Base-by-base conservation (phyloP, 2,797 vertebrate species). In the Meda fulgida region DNA sequence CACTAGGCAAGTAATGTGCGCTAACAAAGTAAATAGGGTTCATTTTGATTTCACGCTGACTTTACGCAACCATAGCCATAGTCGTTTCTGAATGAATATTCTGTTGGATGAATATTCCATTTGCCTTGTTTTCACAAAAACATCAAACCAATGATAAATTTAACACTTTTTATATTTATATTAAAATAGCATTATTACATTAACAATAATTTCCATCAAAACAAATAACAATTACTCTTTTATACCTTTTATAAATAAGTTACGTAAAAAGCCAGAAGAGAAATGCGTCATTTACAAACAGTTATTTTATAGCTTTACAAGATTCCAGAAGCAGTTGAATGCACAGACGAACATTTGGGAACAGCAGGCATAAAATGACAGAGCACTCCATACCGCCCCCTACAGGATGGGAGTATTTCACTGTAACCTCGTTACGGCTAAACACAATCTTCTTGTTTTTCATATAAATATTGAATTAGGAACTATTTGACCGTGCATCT, bases 171-270 rank as follows among this genome's bases (percentile, higher is more conserved):
- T 91, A 89, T 92, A 92, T 94, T 94, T 94, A 93, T 94, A 94
- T 91, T 93, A 94, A 95, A 95, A 95, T 93, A 95, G 93, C 93
- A 94, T 94, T 93, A 92, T 92, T 87, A 94, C 93, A 93, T 90
- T 92, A 93, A 94, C 92, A 94, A 92, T 92, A 92, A 92, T 93
- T 93, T 93, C 88, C 90, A 90, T 93, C 88, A 90, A 89, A 88
- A 93, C 88, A 90, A 91, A 91, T 91, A 92, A 91, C 91, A 94
- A 93, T 95, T 95, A 94, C 92, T 93, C 89, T 93, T 92, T 84
- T 91, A 91, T 90, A 91, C 91, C 82, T 85, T 81, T 92, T 89
- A 93, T 91, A 92, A 96, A 96, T 95, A 95, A 96, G 91, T 95
- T 95, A 95, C 85, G 69, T 70, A 89, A 87, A 89, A 86, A 89